Conservation (phyloP, 53 echinoderm and acorn worm species). For the Arbacia lixula region DNA sequence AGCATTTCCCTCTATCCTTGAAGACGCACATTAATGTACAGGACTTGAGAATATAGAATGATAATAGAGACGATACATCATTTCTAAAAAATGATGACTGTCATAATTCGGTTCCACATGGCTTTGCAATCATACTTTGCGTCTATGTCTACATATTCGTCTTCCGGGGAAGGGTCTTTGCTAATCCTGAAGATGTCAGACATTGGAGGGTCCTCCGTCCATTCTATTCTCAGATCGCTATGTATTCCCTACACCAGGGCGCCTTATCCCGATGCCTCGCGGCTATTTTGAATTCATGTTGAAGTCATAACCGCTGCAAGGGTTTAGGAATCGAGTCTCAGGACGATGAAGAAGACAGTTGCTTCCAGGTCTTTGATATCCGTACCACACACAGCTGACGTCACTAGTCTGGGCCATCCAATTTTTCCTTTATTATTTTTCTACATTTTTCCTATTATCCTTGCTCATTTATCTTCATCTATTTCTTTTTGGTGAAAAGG, state of each 20-base stretch:
- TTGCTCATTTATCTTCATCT: too few species aligned
- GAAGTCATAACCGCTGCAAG: too few species aligned
- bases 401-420: too few species aligned
- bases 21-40: background rate
- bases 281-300: slow-evolving; percentile 34
- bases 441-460: too few species aligned
- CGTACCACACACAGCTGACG: too few species aligned
- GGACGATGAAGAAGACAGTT: too few species aligned
- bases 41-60: slow-evolving; percentile 17
- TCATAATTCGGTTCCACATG: background rate
- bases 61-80: background rate
- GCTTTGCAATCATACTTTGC: slow-evolving; percentile 26
- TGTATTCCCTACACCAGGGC: slow-evolving; percentile 19
- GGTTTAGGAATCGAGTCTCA: too few species aligned
- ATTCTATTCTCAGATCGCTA: background rate
- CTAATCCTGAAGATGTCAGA: slow-evolving; percentile 8
- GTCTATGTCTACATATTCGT: background rate
- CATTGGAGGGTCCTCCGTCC: background rate
- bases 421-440: too few species aligned
- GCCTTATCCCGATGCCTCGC: background rate
- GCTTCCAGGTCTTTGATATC: too few species aligned
- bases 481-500: too few species aligned
- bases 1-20: background rate
- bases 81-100: slow-evolving; percentile 5
- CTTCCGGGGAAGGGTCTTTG: slow-evolving; percentile 13